phyloP scores from a whole-genome alignment of 1,140 invertebrate species.

The Dryas iulia region DNA sequence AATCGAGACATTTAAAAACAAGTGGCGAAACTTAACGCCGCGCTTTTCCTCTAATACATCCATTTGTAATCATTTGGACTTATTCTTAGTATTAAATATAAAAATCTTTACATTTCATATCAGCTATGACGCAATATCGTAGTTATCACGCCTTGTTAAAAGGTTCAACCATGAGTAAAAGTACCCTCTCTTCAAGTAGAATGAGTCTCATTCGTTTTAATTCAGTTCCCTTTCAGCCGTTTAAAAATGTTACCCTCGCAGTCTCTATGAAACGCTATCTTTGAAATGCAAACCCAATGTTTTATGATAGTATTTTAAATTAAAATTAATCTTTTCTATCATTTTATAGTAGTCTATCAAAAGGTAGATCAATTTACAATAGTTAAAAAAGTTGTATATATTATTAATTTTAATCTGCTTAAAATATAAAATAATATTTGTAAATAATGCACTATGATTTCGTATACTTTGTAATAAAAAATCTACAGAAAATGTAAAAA shows the following conservation, averaged over 20 bases:
- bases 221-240: constrained; percentile 18
- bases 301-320: neutral
- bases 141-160: neutral
- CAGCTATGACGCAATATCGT: neutral
- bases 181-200: constrained; percentile 16
- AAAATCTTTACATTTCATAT: neutral
- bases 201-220: constrained; percentile 20
- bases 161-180: constrained; percentile 3
- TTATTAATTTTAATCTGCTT: neutral
- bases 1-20: too few relatives aligned
- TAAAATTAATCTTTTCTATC: neutral
- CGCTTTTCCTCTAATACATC: too few relatives aligned
- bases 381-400: too few relatives aligned
- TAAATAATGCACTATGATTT: neutral
- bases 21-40: too few relatives aligned
- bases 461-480: neutral
- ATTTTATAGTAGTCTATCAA: too few relatives aligned
- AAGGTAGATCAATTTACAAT: too few relatives aligned
- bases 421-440: neutral
- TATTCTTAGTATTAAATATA: neutral
- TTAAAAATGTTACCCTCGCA: constrained; percentile 15
- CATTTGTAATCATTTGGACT: neutral
- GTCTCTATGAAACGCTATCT: constrained; percentile 10
- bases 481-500: neutral
- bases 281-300: constrained; percentile 8